Evolutionary conservation across 2,797 vertebrate genomes (phyloP), one percentile per base, ranked within the genome.

Genomic region (Hephaestus fuliginosus): DNA sequence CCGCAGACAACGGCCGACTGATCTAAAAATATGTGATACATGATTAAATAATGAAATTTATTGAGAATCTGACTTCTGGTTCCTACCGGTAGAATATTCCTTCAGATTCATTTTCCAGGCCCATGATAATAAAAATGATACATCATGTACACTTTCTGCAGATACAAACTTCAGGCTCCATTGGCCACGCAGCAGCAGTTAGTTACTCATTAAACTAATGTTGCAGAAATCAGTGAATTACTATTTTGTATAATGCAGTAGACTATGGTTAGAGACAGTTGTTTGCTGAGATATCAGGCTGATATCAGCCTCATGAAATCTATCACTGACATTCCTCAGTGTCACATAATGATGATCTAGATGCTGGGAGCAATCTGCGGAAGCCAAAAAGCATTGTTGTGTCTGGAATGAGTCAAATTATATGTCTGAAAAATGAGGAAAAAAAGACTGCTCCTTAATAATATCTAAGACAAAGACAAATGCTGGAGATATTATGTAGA

Each of bases 11-110:
- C 39, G 3, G 66, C 12, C 1, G 4, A 5, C 51, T 14, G 33
- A 64, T 52, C 13, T 4, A n/a, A 64, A 74, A 81, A 70, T 13
- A 39, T 17, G n/a, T 39, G 1, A 22, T 41, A 8, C 9, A 60
- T 48, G 49, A 49, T 60, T 39, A 48, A 72, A 55, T 61, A 71
- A 44, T 41, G 6, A 8, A 22, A 41, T 67, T 57, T 22, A 56
- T 33, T n/a, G 55, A 73, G 3, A 52, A 60, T 36, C 7, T 11
- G 53, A 33, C 15, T 44, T 74, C 36, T 58, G 51, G 36, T 33
- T 58, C 22, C 25, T 44, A 6, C 58, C 60, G 39, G 43, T 12
- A 25, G 51, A 72, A n/a, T 20, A 62, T 53, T 55, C 5, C 22
- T 56, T 55, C 48, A 51, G 1, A 20, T 44, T 75, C 12, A 17